Base-by-base conservation (phyloP, 1,140 invertebrate genomes). In the Cydia pomonella region DNA sequence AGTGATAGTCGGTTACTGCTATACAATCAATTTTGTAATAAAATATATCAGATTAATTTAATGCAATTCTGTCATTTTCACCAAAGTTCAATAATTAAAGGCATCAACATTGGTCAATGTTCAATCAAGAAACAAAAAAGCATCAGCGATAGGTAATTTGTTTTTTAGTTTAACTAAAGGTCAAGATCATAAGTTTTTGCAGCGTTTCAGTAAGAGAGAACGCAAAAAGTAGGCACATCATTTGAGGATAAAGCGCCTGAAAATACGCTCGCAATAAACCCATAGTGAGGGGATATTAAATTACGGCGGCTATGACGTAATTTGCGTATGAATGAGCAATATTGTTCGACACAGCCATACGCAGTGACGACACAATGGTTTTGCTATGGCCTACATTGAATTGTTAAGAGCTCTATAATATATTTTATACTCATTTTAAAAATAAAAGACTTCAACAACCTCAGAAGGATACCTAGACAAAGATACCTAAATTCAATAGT, bases 131-230 rank as follows among this genome's bases (percentile, higher is more conserved):
- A 33, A 18, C 25, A 69, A 69, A 69, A 69, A 69, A 33, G 7
- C 64, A 38, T 66, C 10, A 7, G 16, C 12, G 53, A 53, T 25
- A 25, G 25, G n/a, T 66, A 66, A 66, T 33, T 29, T 0, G 16
- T 66, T 66, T 66, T 66, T 66, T 29, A 33, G 3, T 64, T 21
- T 44, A 44, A 10, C 10, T 25, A 23, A 63, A 27, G 21, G 62
- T 63, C 62, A 63, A 27, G 62, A 23, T 63, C 23, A 63, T 27
- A 16, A 63, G 12, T 63, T 63, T 63, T 63, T 63, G 25, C 25
- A 25, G 21, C 10, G 25, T 63, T 21, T 21, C 62, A 25, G 12
- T 3, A 13, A 25, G 21, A 27, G 12, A 27, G 62, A 63, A 25
- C 5, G 25, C 9, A 63, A 63, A 63, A 64, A 38, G 33, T 9